phyloP scores from a whole-genome alignment of 1,140 invertebrate genomes.

The Diprion similis region DNA sequence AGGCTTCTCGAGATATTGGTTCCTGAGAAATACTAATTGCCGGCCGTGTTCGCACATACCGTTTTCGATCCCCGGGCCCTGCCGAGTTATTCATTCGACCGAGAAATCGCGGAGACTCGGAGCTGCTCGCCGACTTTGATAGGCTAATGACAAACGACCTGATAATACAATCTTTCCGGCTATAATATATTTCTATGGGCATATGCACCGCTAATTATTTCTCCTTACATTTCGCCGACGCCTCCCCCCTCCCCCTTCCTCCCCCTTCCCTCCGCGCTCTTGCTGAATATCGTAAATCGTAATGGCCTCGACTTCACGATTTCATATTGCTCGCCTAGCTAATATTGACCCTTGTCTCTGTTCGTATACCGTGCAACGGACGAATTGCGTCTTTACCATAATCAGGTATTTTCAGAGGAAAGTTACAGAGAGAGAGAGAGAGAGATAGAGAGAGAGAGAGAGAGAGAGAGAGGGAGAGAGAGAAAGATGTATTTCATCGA shows the following conservation, averaged over 20 bases:
- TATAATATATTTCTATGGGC: not conserved
- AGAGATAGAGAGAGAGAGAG: no score
- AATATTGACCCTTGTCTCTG: no score
- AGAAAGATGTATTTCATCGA: no score
- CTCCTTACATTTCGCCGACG: slow-evolving; percentile 52
- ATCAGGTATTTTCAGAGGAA: no score
- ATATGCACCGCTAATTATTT: slow-evolving; percentile 56
- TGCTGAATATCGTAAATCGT: no score
- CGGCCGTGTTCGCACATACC: slow-evolving; percentile 43
- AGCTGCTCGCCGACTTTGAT: slow-evolving; percentile 49
- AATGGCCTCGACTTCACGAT: no score
- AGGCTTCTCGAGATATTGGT: not conserved
- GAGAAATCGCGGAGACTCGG: no score
- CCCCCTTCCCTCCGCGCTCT: not conserved
- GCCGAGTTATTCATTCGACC: not conserved
- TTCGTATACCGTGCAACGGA: no score
- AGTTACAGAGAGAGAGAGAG: no score
- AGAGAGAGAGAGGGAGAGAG: no score
- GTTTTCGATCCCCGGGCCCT: slow-evolving; percentile 34
- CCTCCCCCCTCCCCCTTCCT: slow-evolving; percentile 21
- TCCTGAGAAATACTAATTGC: slow-evolving; percentile 53
- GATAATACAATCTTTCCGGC: slow-evolving; percentile 56
- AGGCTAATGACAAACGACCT: slow-evolving; percentile 62
- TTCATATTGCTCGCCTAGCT: no score
- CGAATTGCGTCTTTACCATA: no score